Evolutionary conservation across 2,797 vertebrate genomes (phyloP).

Genomic region (Galaxias olidus): DNA sequence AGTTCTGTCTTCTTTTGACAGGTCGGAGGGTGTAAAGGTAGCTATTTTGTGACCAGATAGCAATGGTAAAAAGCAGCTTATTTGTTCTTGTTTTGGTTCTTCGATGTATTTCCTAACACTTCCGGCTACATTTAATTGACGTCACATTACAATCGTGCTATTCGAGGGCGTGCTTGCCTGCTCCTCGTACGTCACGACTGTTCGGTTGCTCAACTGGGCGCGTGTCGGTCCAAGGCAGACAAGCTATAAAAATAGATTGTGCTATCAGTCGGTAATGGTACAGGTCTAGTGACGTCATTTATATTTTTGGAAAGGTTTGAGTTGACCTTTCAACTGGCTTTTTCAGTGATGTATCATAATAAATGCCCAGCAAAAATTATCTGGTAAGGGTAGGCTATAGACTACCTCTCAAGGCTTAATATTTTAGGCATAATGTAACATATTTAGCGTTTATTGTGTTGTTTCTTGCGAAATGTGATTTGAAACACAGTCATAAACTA

Average conservation of each 20-base stretch:
- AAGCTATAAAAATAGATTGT: slow-evolving; percentile 38
- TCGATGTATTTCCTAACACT: slow-evolving; percentile 12
- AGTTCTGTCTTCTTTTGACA: background rate
- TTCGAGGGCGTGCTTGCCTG: slow-evolving; percentile 23
- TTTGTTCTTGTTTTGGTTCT: slow-evolving; percentile 22
- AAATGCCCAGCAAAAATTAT: too few species aligned
- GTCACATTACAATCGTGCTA: slow-evolving; percentile 25
- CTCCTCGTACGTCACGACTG: slow-evolving; percentile 38
- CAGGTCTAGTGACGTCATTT: slow-evolving; percentile 48
- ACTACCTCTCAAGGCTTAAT: too few species aligned
- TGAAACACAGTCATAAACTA: too few species aligned
- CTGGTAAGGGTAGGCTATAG: too few species aligned
- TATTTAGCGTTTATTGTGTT: too few species aligned
- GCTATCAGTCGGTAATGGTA: slow-evolving; percentile 32
- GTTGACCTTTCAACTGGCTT: slow-evolving; percentile 47
- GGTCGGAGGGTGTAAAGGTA: background rate
- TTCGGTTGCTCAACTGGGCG: slow-evolving; percentile 30
- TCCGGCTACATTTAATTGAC: slow-evolving; percentile 15
- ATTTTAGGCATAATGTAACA: too few species aligned
- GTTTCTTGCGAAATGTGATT: too few species aligned
- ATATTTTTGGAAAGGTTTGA: slow-evolving; percentile 54
- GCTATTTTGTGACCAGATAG: background rate
- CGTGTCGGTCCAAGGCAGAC: slow-evolving; percentile 24
- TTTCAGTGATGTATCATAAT: slow-evolving; percentile 27
- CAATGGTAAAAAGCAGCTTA: background rate